These are phyloP conservation scores for Cantharis lateralis DNA, from an alignment of 2,888 invertebrate genomes.

Conservation along the genomic window DNA sequence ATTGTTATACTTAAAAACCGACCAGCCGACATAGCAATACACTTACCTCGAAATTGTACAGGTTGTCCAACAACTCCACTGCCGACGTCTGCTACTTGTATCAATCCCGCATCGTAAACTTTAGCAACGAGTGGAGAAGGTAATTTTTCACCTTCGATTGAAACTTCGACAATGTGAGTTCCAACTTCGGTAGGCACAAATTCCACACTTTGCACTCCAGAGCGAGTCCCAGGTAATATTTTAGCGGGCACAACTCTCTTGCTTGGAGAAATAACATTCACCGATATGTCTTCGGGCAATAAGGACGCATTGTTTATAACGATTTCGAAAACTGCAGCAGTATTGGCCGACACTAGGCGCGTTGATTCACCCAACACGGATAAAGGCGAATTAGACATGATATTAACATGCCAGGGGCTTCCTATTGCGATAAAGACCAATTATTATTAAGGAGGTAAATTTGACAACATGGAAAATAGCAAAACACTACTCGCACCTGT, in stretches of 20 bases:
- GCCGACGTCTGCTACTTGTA: constrained; percentile 92
- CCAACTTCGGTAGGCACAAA: constrained; percentile 94
- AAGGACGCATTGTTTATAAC: constrained; percentile 67
- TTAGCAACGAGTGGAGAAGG: constrained; percentile 90
- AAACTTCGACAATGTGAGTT: constrained; percentile 88
- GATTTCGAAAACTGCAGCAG: constrained; percentile 88
- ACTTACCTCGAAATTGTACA: constrained; percentile 91
- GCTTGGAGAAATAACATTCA: constrained; percentile 80
- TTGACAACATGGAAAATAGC: constrained; percentile 2
- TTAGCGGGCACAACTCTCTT: constrained; percentile 82
- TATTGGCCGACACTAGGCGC: constrained; percentile 87
- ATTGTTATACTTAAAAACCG: not conserved
- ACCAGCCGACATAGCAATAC: not conserved
- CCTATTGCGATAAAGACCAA: constrained; percentile 60
- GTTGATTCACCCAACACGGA: constrained; percentile 87
- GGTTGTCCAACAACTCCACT: constrained; percentile 94
- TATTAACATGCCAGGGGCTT: constrained; percentile 93
- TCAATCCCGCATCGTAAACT: constrained; percentile 92
- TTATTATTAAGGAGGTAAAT: not conserved
- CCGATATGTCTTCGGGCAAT: constrained; percentile 62
- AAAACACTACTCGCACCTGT: constrained; percentile 22
- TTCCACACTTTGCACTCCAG: constrained; percentile 81
- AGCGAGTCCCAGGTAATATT: constrained; percentile 79
- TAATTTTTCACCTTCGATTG: constrained; percentile 87
- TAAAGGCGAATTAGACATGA: constrained; percentile 76